phyloP scores from a whole-genome alignment of 2,113 vertebrate genomes.

The Ceyx melanurus region DNA sequence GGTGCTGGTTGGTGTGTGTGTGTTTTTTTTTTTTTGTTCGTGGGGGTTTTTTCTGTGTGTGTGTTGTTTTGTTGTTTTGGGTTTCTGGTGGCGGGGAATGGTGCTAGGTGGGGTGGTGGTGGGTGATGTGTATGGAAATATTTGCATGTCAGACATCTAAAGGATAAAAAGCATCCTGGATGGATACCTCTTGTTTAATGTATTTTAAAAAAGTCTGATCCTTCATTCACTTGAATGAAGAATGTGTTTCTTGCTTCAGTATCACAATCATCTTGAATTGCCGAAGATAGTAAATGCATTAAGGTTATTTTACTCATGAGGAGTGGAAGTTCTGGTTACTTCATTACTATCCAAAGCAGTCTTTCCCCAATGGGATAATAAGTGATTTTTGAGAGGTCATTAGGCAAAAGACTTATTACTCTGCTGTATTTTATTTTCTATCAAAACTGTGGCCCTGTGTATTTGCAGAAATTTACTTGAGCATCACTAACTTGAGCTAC shows the following conservation, averaged over 20 bases:
- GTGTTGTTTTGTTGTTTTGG: too few relatives aligned
- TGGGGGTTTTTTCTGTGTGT: too few relatives aligned
- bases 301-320: not conserved
- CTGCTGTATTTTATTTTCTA: not conserved
- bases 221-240: not conserved
- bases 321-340: not conserved
- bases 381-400: not conserved
- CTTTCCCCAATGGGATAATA: not conserved
- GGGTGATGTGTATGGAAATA: conserved; percentile 18
- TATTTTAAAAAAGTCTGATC: not conserved
- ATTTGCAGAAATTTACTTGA: not conserved
- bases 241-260: not conserved
- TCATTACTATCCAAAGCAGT: not conserved
- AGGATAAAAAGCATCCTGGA: not conserved
- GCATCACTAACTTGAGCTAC: not conserved
- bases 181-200: not conserved
- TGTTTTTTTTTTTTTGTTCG: too few relatives aligned
- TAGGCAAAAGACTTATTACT: not conserved
- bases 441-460: not conserved
- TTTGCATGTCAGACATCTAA: conserved; percentile 1
- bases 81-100: too few relatives aligned
- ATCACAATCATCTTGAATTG: not conserved
- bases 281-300: not conserved
- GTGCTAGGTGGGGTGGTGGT: too few relatives aligned
- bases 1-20: too few relatives aligned